Base-by-base conservation (phyloP, 2,113 vertebrate species). In the Triplophysa tibetana region DNA sequence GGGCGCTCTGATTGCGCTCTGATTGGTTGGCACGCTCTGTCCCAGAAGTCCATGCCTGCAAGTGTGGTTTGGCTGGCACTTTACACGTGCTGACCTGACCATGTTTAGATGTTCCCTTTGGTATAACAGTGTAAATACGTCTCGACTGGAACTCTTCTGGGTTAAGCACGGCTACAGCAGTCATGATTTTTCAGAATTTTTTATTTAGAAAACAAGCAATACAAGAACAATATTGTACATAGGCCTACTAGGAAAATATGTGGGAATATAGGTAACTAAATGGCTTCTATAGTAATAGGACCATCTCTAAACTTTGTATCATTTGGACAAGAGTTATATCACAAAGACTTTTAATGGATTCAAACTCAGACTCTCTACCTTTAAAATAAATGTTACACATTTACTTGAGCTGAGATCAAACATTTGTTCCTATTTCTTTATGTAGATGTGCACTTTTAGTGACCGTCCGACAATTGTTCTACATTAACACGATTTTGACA, bases 21-120 rank as follows among this genome's bases (percentile, higher is more conserved):
- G 70, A 74, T 74, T 74, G 70, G 54, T 24, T 61, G 56, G 33
- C 70, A 61, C 33, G 8, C 12, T 60, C n/a, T 9, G 33, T 13
- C 23, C n/a, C 11, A 41, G 12, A 73, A 60, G 8, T 52, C 8
- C 17, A 60, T 24, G 21, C 3, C 24, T 26, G 76, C 24, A 45
- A 24, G 16, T 69, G 50, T 62, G 66, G 65, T 16, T 33, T 9
- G 24, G 24, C 61, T 73, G 70, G 52, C 13, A 23, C 52, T 43
- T 61, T 12, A 61, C 67, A 69, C 29, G 5, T 61, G n/a, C 24
- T 10, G 0, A 56, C 7, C 50, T 14, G 11, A 58, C 19, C 50
- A 41, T 72, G 69, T 61, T 74, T 61, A 61, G 33, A 61, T 45
- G 70, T 11, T 45, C 33, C 8, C 48, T 33, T 19, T 12, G 8